A percentile compares a stretch with the other conserved stretches of the same genome.
Conservation (phyloP, 2,113 vertebrate genomes). For the Murina feae region DNA sequence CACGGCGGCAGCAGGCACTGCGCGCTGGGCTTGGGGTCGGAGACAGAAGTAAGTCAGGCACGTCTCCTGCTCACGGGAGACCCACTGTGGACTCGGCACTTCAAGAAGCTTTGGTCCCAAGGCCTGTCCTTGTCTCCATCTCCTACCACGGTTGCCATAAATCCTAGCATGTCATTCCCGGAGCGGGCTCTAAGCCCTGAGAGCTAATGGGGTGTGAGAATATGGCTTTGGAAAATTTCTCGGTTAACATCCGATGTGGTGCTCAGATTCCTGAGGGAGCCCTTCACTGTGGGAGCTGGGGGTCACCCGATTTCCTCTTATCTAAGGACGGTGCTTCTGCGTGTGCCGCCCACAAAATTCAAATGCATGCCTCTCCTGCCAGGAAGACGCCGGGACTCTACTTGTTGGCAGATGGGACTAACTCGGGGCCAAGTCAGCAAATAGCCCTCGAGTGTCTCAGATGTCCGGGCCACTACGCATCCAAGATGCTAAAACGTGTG, state of each 20-base stretch:
- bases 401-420: not conserved
- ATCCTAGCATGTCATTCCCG: not conserved
- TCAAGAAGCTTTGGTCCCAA: not conserved
- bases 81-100: not conserved
- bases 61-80: not conserved
- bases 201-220: slow-evolving; percentile 62
- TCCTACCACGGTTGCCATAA: slow-evolving; percentile 10
- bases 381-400: not conserved
- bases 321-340: slow-evolving; percentile 18
- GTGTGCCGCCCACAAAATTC: not conserved
- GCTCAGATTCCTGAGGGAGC: slow-evolving; percentile 24
- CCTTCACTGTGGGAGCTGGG: not conserved
- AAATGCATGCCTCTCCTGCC: not conserved
- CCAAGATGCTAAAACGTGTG: no score
- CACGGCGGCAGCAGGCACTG: not conserved
- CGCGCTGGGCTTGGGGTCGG: not conserved
- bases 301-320: slow-evolving; percentile 37
- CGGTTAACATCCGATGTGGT: not conserved
- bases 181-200: not conserved
- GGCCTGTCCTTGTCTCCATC: not conserved
- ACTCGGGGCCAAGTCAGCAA: not conserved
- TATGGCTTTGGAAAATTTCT: slow-evolving; percentile 39
- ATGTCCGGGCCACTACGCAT: fast-evolving
- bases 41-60: not conserved
- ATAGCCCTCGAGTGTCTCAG: not conserved